Conservation (phyloP, 37 sponge, comb jelly and placozoan genomes). For the Hexactinellida sp. region DNA sequence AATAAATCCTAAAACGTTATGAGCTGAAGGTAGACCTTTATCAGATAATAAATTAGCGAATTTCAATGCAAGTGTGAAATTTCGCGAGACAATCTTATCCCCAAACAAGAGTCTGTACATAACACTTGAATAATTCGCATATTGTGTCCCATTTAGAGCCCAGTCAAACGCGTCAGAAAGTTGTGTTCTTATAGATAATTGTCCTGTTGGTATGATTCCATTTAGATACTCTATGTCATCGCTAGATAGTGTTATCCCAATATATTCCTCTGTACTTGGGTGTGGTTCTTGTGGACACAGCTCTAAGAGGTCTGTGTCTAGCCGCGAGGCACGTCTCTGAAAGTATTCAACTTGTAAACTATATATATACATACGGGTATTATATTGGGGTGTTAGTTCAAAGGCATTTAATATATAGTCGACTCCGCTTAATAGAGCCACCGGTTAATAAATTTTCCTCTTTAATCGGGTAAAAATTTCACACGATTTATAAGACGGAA, state of each 20-base stretch:
- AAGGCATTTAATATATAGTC: too few relatives aligned
- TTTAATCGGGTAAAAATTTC: too few relatives aligned
- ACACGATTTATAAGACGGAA: too few relatives aligned
- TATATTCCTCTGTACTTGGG: not conserved
- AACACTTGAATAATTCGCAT: not conserved
- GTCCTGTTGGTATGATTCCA: not conserved
- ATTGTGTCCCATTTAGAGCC: not conserved
- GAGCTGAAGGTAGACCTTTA: constrained; percentile 1
- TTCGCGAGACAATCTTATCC: not conserved
- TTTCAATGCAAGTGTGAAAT: not conserved
- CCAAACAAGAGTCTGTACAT: not conserved
- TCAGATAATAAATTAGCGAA: not conserved
- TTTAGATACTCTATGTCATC: not conserved
- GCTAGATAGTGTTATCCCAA: not conserved
- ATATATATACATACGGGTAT: too few relatives aligned
- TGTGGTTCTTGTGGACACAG: not conserved
- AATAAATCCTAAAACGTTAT: not conserved
- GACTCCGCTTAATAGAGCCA: too few relatives aligned
- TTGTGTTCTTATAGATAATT: not conserved
- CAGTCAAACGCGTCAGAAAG: not conserved
- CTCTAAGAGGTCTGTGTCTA: not conserved
- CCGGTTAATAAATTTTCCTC: too few relatives aligned
- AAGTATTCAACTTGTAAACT: not conserved
- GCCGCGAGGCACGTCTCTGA: too few relatives aligned
- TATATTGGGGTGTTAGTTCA: too few relatives aligned